A percentile compares a stretch with the other conserved stretches of the same genome.
Evolutionary conservation across 1,140 invertebrate genomes (phyloP).

Genomic region (Papilio dardanus): DNA sequence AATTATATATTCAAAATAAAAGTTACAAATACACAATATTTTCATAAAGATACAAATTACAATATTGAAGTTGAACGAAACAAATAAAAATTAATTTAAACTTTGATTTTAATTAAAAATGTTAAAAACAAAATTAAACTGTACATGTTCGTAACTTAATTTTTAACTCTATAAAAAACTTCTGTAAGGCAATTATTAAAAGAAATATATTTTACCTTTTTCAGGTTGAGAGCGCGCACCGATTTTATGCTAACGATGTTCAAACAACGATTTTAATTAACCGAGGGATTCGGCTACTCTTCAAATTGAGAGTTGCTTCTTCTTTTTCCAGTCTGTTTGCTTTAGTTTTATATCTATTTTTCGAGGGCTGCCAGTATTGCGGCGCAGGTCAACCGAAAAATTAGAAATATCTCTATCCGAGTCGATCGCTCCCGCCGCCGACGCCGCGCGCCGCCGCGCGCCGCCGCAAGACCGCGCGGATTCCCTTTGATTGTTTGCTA

Average conservation of each 20-base stretch:
- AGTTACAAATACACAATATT: neutral
- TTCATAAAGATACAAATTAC: neutral
- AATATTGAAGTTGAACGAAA: neutral
- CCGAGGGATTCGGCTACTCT: slow-evolving; percentile 48
- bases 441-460: slow-evolving; percentile 35
- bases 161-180: slow-evolving; percentile 15
- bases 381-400: slow-evolving; percentile 73
- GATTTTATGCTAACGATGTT: slow-evolving; percentile 40
- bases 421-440: slow-evolving; percentile 50
- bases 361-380: slow-evolving; percentile 58
- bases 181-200: slow-evolving; percentile 23
- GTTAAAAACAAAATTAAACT: slow-evolving; percentile 3
- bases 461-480: slow-evolving; percentile 36
- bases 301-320: slow-evolving; percentile 55
- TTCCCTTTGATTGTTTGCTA: slow-evolving; percentile 40
- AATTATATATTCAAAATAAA: neutral
- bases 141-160: slow-evolving; percentile 9
- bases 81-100: neutral
- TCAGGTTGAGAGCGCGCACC: slow-evolving; percentile 35
- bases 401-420: slow-evolving; percentile 77
- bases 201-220: slow-evolving; percentile 38
- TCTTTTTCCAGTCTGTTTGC: slow-evolving; percentile 68
- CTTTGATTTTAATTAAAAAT: neutral
- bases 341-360: slow-evolving; percentile 71
- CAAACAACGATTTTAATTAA: slow-evolving; percentile 59